Evolutionary conservation across 35 echinoderm and acorn worm genomes (phyloP).

Genomic region (Amphiura filiformis): DNA sequence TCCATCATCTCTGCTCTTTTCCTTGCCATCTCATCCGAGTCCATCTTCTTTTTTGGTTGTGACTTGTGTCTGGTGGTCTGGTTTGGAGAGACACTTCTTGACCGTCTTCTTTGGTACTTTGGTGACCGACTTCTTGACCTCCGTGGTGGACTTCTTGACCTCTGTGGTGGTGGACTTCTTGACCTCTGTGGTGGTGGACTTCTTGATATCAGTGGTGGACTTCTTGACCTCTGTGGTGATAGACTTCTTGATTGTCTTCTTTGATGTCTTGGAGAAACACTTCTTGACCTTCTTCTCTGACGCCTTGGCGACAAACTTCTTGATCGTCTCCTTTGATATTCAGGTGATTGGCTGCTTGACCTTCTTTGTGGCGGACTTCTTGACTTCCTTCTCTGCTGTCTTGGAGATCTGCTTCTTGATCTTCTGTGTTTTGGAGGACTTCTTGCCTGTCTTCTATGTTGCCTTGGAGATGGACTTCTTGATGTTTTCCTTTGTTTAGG

Average conservation of each 20-base stretch:
- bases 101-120: background rate
- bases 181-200: background rate
- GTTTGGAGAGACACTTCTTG: background rate
- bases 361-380: background rate
- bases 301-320: too few species aligned
- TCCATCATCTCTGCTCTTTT: conserved; percentile 84
- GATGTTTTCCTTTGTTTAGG: background rate
- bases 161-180: background rate
- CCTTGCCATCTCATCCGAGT: conserved; percentile 72
- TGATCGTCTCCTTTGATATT: background rate
- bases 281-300: background rate
- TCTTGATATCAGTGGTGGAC: background rate
- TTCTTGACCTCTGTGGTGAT: background rate
- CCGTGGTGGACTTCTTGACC: background rate
- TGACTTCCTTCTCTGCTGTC: background rate
- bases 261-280: background rate
- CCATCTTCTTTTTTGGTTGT: conserved; percentile 47
- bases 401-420: background rate
- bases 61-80: background rate
- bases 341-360: background rate
- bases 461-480: background rate
- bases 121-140: background rate
- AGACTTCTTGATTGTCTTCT: background rate
- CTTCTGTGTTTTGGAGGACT: background rate
- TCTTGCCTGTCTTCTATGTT: background rate